Conservation (phyloP, 1,140 invertebrate species). For the Riptortus pedestris region DNA sequence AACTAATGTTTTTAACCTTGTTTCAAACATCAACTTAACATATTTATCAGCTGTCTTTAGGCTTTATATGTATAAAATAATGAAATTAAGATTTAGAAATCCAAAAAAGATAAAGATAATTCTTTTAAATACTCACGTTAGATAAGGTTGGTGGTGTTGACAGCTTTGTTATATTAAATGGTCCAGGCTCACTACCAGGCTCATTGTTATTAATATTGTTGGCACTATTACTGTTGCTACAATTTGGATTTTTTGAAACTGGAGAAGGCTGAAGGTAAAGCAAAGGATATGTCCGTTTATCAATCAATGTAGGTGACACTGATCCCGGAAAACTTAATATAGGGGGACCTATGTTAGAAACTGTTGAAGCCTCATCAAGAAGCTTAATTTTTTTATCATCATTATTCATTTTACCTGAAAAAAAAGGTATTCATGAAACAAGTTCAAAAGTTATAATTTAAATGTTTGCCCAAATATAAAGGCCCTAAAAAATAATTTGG, state of each 20-base stretch:
- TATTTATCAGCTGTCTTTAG: no score
- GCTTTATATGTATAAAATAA: no score
- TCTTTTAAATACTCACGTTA: no score
- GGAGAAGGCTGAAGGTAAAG: conserved; percentile 3
- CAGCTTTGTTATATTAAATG: not conserved
- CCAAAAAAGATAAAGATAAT: no score
- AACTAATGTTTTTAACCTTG: no score
- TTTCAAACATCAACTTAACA: no score
- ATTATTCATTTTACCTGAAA: not conserved
- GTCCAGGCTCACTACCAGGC: not conserved
- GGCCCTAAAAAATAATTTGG: no score
- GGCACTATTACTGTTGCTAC: no score
- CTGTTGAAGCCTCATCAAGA: not conserved
- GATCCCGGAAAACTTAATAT: not conserved
- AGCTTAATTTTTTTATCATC: not conserved
- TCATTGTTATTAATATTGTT: not conserved
- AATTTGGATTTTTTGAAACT: no score
- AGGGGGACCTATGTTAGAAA: not conserved
- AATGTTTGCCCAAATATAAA: no score
- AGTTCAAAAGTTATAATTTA: not conserved
- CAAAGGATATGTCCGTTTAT: not conserved
- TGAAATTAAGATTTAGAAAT: no score
- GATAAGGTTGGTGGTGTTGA: no score
- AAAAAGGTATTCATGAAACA: not conserved
- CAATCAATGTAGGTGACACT: not conserved